Conservation (phyloP, 2,888 invertebrate genomes). For the Pheosia gnoma region DNA sequence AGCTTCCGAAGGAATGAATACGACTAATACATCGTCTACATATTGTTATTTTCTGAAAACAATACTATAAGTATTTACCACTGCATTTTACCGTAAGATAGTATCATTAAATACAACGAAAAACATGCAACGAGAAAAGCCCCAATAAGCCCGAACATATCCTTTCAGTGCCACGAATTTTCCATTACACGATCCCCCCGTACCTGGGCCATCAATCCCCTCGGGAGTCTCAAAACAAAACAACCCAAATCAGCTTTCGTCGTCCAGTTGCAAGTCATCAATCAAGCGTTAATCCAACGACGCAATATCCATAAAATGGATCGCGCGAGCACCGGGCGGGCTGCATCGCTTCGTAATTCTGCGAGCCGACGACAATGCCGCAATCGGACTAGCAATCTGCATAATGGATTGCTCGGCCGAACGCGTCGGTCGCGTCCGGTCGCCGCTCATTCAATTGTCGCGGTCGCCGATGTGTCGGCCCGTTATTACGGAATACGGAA, state of each 20-base stretch:
- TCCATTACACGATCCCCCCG: slow-evolving; percentile 5
- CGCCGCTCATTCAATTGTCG: slow-evolving; percentile 81
- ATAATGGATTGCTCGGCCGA: slow-evolving; percentile 82
- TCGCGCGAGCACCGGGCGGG: slow-evolving; percentile 43
- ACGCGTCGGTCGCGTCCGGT: slow-evolving; percentile 70
- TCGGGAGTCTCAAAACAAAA: slow-evolving; percentile 40
- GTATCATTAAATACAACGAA: neutral
- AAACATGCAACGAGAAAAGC: slow-evolving; percentile 1
- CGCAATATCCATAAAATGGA: slow-evolving; percentile 72
- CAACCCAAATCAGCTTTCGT: slow-evolving; percentile 56
- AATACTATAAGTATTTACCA: too few relatives aligned
- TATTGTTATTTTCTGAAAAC: too few relatives aligned
- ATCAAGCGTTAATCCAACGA: slow-evolving; percentile 75
- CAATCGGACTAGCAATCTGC: slow-evolving; percentile 82
- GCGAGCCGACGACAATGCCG: slow-evolving; percentile 78
- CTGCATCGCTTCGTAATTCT: slow-evolving; percentile 60
- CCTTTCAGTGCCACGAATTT: slow-evolving; percentile 5
- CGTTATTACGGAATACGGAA: slow-evolving; percentile 78
- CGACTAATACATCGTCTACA: too few relatives aligned
- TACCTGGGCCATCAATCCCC: neutral
- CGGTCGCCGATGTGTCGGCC: slow-evolving; percentile 74
- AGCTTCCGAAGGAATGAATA: too few relatives aligned
- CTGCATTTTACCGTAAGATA: too few relatives aligned
- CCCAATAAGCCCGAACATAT: slow-evolving; percentile 2
- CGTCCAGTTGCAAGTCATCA: slow-evolving; percentile 61